These are phyloP conservation scores for Acipenser ruthenus DNA, from an alignment of 2,797 vertebrate genomes.

Conservation along the genomic window DNA sequence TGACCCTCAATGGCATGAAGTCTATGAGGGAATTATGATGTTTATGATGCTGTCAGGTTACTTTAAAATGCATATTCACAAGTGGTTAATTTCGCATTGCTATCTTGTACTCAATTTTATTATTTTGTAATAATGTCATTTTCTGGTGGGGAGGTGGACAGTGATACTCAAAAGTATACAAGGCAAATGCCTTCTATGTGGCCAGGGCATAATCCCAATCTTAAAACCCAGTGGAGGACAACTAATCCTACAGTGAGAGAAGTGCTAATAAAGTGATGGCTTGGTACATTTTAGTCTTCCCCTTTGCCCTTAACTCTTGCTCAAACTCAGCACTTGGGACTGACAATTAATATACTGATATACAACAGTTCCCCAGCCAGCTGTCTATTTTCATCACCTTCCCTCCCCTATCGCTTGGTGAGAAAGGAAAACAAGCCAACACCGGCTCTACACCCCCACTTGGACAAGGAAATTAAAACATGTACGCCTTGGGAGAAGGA, in stretches of 20 bases:
- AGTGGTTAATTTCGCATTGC: no score
- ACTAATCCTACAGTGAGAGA: slow-evolving; percentile 16
- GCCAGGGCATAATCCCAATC: no score
- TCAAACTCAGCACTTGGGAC: slow-evolving; percentile 28
- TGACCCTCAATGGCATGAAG: no score
- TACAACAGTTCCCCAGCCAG: slow-evolving; percentile 39
- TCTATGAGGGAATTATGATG: no score
- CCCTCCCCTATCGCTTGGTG: slow-evolving; percentile 19
- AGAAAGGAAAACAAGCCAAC: slow-evolving; percentile 23
- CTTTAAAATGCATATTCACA: no score
- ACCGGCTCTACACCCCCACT: slow-evolving; percentile 18
- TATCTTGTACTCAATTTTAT: no score
- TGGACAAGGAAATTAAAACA: slow-evolving; percentile 21
- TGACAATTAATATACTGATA: slow-evolving; percentile 47
- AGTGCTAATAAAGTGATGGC: slow-evolving; percentile 3
- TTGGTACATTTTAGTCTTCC: slow-evolving; percentile 14
- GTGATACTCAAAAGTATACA: no score
- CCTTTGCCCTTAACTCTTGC: slow-evolving; percentile 27
- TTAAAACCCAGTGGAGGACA: no score
- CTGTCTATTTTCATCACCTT: slow-evolving; percentile 44
- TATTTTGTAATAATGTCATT: no score
- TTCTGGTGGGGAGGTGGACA: no score
- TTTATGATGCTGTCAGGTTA: no score
- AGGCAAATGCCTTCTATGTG: no score
- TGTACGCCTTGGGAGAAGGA: slow-evolving; percentile 7